These are phyloP conservation scores for Lerista edwardsae DNA, from an alignment of 2,797 vertebrate genomes.

Conservation along the genomic window DNA sequence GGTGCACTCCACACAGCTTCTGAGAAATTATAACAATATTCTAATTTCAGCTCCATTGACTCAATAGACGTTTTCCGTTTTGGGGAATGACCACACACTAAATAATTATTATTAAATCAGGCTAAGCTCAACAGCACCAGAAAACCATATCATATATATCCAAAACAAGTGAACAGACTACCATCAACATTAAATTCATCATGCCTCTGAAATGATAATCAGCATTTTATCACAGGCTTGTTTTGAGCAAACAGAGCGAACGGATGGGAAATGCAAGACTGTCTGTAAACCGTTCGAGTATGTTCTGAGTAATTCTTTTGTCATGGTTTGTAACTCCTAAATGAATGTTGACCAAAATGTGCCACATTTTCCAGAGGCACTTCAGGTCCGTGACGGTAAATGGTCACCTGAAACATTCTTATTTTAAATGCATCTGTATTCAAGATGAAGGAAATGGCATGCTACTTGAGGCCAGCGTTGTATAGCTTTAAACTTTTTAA, in stretches of 20 bases:
- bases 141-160: slow-evolving; percentile 47
- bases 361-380: slow-evolving; percentile 49
- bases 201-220: slow-evolving; percentile 61
- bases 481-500: slow-evolving; percentile 44
- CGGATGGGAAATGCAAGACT: slow-evolving; percentile 66
- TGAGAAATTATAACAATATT: slow-evolving; percentile 47
- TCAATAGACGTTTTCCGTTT: slow-evolving; percentile 40
- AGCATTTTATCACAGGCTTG: slow-evolving; percentile 59
- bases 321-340: slow-evolving; percentile 61
- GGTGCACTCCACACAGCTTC: not conserved
- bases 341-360: slow-evolving; percentile 62
- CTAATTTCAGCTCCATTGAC: slow-evolving; percentile 27
- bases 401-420: slow-evolving; percentile 57
- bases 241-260: slow-evolving; percentile 62
- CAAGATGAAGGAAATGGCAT: slow-evolving; percentile 33
- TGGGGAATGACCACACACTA: slow-evolving; percentile 51
- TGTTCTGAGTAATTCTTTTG: slow-evolving; percentile 59
- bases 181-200: slow-evolving; percentile 50
- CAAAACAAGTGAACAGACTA: slow-evolving; percentile 51
- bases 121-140: slow-evolving; percentile 43
- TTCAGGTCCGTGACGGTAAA: slow-evolving; percentile 55
- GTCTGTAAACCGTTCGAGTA: slow-evolving; percentile 58
- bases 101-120: slow-evolving; percentile 57
- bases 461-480: not conserved
- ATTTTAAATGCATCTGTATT: slow-evolving; percentile 47